Percentiles rank a stretch among this genome's conserved stretches.
These are phyloP conservation scores for Solen grandis DNA, from an alignment of 1,140 invertebrate species.

Conservation along the genomic window DNA sequence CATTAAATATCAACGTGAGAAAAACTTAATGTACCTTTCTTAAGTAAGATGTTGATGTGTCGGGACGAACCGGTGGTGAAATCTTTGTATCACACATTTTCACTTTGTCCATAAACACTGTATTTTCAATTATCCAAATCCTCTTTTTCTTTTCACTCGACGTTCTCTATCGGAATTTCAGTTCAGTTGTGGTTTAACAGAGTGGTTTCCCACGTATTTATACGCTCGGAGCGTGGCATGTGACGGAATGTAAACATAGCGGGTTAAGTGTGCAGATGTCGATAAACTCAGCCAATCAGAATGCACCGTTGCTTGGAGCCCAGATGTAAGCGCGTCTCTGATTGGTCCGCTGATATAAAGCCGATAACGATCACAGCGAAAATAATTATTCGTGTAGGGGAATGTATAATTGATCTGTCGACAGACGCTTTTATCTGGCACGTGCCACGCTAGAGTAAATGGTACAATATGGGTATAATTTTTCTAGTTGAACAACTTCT, in stretches of 20 bases:
- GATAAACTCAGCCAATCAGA: conserved; percentile 45
- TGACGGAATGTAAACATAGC: conserved; percentile 58
- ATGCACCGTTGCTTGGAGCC: background rate
- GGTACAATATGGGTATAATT: conserved; percentile 58
- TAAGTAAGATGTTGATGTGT: conserved; percentile 46
- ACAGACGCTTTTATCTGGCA: conserved; percentile 48
- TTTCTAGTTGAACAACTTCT: conserved; percentile 52
- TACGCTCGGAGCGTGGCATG: conserved; percentile 42
- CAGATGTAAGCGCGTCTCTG: conserved; percentile 14
- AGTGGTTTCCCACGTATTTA: conserved; percentile 38
- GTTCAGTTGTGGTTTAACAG: background rate
- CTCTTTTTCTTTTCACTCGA: background rate
- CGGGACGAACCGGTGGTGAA: conserved; percentile 49
- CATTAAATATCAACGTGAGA: too few species aligned
- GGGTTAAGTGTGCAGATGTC: conserved; percentile 52
- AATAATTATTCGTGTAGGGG: conserved; percentile 18
- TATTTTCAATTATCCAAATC: background rate
- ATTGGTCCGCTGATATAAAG: conserved; percentile 19
- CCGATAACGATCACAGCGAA: conserved; percentile 39
- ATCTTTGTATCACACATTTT: conserved; percentile 43
- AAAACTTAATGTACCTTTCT: conserved; percentile 38
- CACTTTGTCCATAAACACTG: conserved; percentile 41
- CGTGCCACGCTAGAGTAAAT: conserved; percentile 53
- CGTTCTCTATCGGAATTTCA: conserved; percentile 38
- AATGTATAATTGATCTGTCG: conserved; percentile 33